A percentile compares a stretch with the other conserved stretches of the same genome.
phyloP scores from a whole-genome alignment of 2,797 vertebrate species.

The Pelobates cultripes region DNA sequence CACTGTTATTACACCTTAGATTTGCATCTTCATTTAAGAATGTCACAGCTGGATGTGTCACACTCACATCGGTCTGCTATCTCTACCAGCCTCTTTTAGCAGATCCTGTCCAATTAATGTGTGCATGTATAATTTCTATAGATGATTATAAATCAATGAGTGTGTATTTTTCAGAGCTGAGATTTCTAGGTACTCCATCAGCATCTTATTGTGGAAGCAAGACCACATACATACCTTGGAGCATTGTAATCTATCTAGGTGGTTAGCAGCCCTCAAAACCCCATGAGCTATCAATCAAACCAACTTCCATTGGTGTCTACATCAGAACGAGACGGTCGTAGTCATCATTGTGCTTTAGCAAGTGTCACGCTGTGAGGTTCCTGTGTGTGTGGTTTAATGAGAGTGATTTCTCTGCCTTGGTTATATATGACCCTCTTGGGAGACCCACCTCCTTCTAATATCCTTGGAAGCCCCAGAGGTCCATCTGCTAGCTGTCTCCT shows the following conservation, averaged over 20 bases:
- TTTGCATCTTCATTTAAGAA: too few relatives aligned
- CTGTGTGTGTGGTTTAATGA: conserved; percentile 37
- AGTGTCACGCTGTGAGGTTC: conserved; percentile 49
- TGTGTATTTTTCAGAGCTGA: too few relatives aligned
- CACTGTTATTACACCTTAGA: too few relatives aligned
- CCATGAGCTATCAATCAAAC: conserved; percentile 50
- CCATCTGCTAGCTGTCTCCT: conserved; percentile 46
- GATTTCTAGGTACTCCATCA: background rate
- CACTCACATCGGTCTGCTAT: too few relatives aligned
- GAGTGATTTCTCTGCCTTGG: conserved; percentile 22
- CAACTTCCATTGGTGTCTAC: conserved; percentile 45
- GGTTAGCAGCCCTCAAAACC: conserved; percentile 26
- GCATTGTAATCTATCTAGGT: conserved; percentile 12
- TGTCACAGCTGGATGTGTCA: too few relatives aligned
- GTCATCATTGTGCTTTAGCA: conserved; percentile 44
- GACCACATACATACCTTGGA: conserved; percentile 5
- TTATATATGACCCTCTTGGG: conserved; percentile 43
- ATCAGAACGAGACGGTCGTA: conserved; percentile 33
- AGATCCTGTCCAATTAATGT: too few relatives aligned
- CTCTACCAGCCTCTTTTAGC: too few relatives aligned
- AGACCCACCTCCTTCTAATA: conserved; percentile 27
- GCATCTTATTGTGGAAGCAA: background rate
- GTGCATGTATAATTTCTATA: too few relatives aligned
- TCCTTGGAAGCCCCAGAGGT: conserved; percentile 33
- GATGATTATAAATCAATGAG: too few relatives aligned